Evolutionary conservation across 2,888 invertebrate genomes (phyloP), one percentile per base, ranked within the genome.

Genomic region (Tenthredo notha): DNA sequence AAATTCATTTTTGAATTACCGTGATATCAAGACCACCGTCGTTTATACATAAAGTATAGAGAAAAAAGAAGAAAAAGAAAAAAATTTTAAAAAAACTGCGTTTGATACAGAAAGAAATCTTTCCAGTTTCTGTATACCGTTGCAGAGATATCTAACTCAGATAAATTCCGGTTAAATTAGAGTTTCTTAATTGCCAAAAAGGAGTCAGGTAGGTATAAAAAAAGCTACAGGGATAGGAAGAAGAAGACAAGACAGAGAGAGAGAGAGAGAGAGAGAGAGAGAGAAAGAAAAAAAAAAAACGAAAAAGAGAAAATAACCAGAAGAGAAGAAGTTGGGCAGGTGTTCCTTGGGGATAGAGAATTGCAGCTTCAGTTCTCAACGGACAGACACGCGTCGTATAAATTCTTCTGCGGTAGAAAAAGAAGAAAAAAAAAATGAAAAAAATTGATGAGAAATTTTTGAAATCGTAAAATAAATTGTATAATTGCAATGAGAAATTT

Each of bases 161-260:
- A 83, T 67, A 83, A 83, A 70, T 67, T 29, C 67, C 83, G 67
- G 47, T 50, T 83, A 33, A 83, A 83, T 83, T 70, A 83, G 83
- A 83, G 67, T 83, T 70, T 83, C 83, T 70, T 83, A 83, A 83
- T 83, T 83, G 83, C 67, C 25, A 70, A 67, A 70, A 83, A 67
- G 50, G 54, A 43, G 67, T 67, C 67, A 67, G 83, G 50, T 37
- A 40, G 83, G 70, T 61, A 40, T 65, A 25, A 80, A 61, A 25
- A 80, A 61, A 40, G 83, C 4, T 50, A 58, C 25, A 29, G 29
- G 67, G 61, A 9, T 37, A 29, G 67, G 37, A 47, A 47, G 47
- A 47, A 3, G 47, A 47, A 12, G 47, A 15, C 15, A 43, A 43
- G 40, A 43, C n/a, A 0, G 9, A 40, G 33, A 21, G 33, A 15